phyloP scores from a whole-genome alignment of 1,140 invertebrate species.

The Panulirus ornatus region DNA sequence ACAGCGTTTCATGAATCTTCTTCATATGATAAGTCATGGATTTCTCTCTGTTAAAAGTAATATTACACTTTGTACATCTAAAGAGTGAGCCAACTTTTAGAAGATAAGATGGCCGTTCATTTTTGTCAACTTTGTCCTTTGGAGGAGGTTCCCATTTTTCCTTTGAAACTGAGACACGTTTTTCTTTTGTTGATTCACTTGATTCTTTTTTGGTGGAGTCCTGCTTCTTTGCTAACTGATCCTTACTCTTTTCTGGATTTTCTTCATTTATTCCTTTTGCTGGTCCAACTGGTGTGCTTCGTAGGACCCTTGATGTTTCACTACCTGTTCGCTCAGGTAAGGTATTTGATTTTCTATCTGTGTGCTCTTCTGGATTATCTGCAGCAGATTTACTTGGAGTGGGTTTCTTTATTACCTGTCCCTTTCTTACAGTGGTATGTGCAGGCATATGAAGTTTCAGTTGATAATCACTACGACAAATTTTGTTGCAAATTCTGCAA shows the following conservation, averaged over 20 bases:
- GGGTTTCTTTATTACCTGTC: slow-evolving; percentile 26
- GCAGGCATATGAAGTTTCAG: slow-evolving; percentile 56
- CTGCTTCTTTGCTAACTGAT: neutral
- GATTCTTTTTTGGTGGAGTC: neutral
- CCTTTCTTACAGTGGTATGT: slow-evolving; percentile 47
- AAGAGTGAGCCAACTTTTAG: slow-evolving; percentile 68
- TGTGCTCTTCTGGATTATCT: neutral
- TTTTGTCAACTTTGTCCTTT: slow-evolving; percentile 13
- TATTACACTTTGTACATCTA: slow-evolving; percentile 72
- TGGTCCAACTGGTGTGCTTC: slow-evolving; percentile 15
- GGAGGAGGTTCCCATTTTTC: slow-evolving; percentile 7
- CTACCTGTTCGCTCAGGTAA: neutral
- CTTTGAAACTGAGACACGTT: neutral
- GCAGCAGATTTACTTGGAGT: slow-evolving; percentile 25
- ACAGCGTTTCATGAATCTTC: slow-evolving; percentile 74
- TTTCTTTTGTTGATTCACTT: slow-evolving; percentile 26
- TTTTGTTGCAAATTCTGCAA: slow-evolving; percentile 67
- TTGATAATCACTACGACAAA: slow-evolving; percentile 70
- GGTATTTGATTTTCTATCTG: slow-evolving; percentile 3
- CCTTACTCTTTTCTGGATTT: neutral
- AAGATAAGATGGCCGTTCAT: slow-evolving; percentile 66
- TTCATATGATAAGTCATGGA: slow-evolving; percentile 74
- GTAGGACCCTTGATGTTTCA: slow-evolving; percentile 20
- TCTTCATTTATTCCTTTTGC: neutral
- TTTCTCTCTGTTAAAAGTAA: slow-evolving; percentile 73